phyloP scores from a whole-genome alignment of 2,888 invertebrate species.

The Ophioninae sp. region DNA sequence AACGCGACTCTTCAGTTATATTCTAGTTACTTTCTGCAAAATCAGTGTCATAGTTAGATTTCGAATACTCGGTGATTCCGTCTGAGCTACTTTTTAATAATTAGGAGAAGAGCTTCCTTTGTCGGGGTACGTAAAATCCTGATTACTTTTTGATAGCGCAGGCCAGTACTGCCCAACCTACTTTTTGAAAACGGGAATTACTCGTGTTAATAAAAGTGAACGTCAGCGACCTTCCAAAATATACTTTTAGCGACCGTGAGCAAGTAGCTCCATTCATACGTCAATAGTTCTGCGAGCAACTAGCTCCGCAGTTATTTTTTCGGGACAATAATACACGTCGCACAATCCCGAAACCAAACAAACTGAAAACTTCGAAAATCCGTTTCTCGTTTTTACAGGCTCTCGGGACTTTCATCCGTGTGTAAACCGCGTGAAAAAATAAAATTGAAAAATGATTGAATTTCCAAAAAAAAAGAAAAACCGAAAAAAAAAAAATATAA shows the following conservation, averaged over 20 bases:
- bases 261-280: neutral
- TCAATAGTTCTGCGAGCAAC: no score
- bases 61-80: no score
- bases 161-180: neutral
- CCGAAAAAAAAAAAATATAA: conserved; percentile 7
- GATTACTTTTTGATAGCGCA: neutral
- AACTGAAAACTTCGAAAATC: neutral
- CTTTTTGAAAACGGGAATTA: neutral
- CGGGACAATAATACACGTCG: neutral
- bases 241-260: neutral
- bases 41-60: neutral
- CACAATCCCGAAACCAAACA: neutral
- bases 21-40: neutral
- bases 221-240: neutral
- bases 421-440: neutral
- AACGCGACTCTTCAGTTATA: no score
- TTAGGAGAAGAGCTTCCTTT: neutral
- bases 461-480: neutral
- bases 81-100: no score
- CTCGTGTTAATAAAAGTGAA: no score
- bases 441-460: neutral
- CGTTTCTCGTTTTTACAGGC: neutral
- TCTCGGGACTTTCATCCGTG: neutral
- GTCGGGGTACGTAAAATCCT: neutral
- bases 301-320: neutral